These are phyloP conservation scores for Crenichthys baileyi DNA, from an alignment of 2,797 vertebrate genomes.

Conservation along the genomic window DNA sequence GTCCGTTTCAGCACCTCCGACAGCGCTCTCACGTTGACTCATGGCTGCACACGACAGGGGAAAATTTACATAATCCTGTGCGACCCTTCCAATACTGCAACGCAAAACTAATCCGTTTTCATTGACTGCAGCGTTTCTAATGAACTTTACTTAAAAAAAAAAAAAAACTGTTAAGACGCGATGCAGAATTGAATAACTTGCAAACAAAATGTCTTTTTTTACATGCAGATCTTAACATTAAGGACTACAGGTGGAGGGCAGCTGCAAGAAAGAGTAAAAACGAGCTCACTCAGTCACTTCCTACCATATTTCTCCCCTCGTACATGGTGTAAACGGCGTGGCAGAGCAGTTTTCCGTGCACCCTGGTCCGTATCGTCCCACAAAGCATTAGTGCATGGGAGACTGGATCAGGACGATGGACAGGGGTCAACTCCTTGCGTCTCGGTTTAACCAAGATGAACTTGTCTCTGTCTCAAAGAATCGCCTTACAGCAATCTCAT, in stretches of 20 bases:
- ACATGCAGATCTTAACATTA: neutral
- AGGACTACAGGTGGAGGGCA: neutral
- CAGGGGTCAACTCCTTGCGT: slow-evolving; percentile 64
- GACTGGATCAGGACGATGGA: slow-evolving; percentile 52
- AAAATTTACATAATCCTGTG: slow-evolving; percentile 55
- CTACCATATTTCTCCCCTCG: slow-evolving; percentile 70
- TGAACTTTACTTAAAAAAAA: neutral
- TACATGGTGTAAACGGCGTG: slow-evolving; percentile 56
- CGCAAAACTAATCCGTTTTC: slow-evolving; percentile 8
- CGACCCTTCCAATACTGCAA: slow-evolving; percentile 9
- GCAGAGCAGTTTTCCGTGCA: slow-evolving; percentile 60
- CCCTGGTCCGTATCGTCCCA: slow-evolving; percentile 54
- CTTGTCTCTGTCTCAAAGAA: slow-evolving; percentile 70
- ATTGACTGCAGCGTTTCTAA: neutral
- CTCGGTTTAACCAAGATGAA: slow-evolving; percentile 77
- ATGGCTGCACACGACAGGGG: slow-evolving; percentile 32
- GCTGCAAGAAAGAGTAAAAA: slow-evolving; percentile 1
- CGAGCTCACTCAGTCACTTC: slow-evolving; percentile 18
- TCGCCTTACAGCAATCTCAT: slow-evolving; percentile 78
- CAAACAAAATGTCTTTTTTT: neutral
- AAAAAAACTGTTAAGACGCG: neutral
- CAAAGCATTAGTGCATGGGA: slow-evolving; percentile 66
- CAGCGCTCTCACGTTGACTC: slow-evolving; percentile 46
- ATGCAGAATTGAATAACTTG: neutral
- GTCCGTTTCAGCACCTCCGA: slow-evolving; percentile 60